Evolutionary conservation across 2,888 invertebrate genomes (phyloP).

Genomic region (Lycaena phlaeas): DNA sequence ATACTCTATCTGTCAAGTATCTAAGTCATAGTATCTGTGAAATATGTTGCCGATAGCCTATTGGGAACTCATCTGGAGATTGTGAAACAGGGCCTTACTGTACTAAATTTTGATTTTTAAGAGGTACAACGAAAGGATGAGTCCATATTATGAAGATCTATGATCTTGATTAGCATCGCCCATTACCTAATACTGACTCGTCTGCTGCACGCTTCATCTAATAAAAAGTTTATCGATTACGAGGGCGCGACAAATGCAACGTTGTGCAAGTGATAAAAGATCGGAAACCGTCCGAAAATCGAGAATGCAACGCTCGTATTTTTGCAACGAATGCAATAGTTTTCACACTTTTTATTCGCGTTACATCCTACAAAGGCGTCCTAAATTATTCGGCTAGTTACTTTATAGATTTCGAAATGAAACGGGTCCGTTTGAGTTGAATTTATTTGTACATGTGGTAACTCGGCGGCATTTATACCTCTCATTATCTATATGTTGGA

Average conservation of each 20-base stretch:
- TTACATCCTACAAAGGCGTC: conserved; percentile 29
- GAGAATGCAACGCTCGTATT: conserved; percentile 35
- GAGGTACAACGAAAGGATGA: no score
- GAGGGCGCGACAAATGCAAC: conserved; percentile 33
- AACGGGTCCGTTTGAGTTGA: conserved; percentile 16
- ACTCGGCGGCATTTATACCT: conserved; percentile 4
- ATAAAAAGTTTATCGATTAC: conserved; percentile 25
- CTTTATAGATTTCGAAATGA: conserved; percentile 15
- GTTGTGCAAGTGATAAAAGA: conserved; percentile 20
- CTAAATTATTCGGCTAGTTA: conserved; percentile 16
- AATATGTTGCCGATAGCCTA: no score
- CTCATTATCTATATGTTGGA: conserved; percentile 4
- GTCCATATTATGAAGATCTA: no score
- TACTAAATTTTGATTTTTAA: no score
- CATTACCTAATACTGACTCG: no score
- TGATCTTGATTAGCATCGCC: no score
- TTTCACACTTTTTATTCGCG: conserved; percentile 34
- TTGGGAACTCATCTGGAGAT: no score
- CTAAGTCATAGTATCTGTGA: no score
- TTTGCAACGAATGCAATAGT: conserved; percentile 42
- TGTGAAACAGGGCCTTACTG: no score
- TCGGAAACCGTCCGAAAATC: conserved; percentile 31
- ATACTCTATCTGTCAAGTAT: no score
- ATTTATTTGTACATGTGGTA: conserved; percentile 9
- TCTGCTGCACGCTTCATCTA: no score